Evolutionary conservation across 35 echinoderm and acorn worm genomes (phyloP), one percentile per base, ranked within the genome.

Genomic region (Patiria miniata): DNA sequence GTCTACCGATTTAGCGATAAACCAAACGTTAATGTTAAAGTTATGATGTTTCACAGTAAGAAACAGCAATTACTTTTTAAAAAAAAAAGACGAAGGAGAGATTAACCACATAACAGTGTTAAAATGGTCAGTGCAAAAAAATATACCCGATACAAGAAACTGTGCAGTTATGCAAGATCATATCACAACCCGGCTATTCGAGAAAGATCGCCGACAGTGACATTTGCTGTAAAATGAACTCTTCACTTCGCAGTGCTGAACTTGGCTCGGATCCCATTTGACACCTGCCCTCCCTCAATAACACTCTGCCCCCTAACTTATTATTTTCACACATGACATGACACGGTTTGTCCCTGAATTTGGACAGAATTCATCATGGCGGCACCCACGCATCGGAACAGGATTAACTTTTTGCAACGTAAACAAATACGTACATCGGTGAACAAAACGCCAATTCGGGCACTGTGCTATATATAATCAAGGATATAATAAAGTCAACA

Each of bases 261-360:
- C 65, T 73, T 22, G 65, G 65, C 19, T 16, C 1, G 34, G 65
- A 10, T 73, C 26, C 65, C 65, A 73, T 26, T 6, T 73, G 29
- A 73, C 65, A 73, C 34, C 65, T 73, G 26, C 21, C 8, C 65
- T 73, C 29, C 65, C 65, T 26, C 65, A 61, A 61, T 61, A 73
- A 73, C 29, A 23, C 65, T 73, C 34, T 15, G 29, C 65, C 23
- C n/a, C 19, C 10, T 32, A 73, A 26, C 34, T 18, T 73, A 36
- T 73, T 36, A 73, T 26, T 73, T 22, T 73, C 26, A 73, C 65
- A 73, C 65, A 73, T 73, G 65, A 73, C 65, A 8, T 73, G 0
- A 73, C 65, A 73, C 65, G 14, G 65, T 73, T 73, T 73, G 65
- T 26, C 65, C 65, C 21, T 47, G 65, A 73, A 73, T 73, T 73